Evolutionary conservation across 2,113 vertebrate species (phyloP).

Genomic region (Edolisoma coerulescens): DNA sequence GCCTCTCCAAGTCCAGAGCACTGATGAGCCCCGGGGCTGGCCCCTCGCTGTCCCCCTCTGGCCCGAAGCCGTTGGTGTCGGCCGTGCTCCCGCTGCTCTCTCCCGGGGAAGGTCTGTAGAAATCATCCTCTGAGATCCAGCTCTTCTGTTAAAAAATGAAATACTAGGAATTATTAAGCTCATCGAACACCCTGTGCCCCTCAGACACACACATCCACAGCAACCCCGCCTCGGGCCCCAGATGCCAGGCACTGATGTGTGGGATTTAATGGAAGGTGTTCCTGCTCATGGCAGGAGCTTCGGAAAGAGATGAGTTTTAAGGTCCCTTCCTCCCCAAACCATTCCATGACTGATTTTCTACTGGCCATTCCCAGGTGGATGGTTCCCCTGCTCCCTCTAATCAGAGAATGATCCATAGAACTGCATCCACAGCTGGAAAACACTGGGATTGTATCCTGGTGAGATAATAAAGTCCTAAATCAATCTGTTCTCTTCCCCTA

Average conservation of each 20-base stretch:
- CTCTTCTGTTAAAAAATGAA: constrained; percentile 66
- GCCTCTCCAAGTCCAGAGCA: constrained; percentile 36
- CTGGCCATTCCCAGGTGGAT: background rate
- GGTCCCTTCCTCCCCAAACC: background rate
- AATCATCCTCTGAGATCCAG: constrained; percentile 95
- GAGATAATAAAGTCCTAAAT: background rate
- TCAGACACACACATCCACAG: background rate
- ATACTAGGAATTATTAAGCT: rapidly evolving
- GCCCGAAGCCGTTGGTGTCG: background rate
- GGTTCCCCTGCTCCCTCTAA: background rate
- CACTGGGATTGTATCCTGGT: background rate
- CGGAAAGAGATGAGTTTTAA: background rate
- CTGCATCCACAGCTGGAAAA: background rate
- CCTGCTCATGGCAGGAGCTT: background rate
- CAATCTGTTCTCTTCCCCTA: background rate
- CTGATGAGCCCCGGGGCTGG: background rate
- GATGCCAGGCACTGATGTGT: background rate
- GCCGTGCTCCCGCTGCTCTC: background rate
- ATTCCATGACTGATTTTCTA: background rate
- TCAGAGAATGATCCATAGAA: background rate
- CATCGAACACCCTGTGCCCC: rapidly evolving
- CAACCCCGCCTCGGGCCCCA: rapidly evolving
- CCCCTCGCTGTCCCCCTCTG: background rate
- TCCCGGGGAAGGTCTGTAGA: constrained; percentile 75
- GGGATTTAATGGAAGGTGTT: background rate